Conservation (phyloP, 2,797 vertebrate genomes). For the Halcyon smyrnensis region DNA sequence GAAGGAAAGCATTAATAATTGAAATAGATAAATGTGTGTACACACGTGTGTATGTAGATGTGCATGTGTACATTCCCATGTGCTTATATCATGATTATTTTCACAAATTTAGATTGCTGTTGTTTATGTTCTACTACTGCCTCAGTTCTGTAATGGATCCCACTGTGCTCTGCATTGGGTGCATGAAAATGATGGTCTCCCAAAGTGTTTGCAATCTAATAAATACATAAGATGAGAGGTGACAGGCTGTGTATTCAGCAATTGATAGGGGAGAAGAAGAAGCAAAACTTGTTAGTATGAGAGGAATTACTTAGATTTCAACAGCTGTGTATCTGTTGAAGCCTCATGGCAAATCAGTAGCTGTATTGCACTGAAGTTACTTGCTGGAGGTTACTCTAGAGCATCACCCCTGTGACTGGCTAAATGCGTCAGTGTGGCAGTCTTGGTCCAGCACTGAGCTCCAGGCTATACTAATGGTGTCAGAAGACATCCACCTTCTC, state of each 20-base stretch:
- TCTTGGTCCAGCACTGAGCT: not conserved
- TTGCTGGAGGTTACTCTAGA: not conserved
- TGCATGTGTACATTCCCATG: not conserved
- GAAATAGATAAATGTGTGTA: not conserved
- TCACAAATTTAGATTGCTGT: not conserved
- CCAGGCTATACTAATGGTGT: not conserved
- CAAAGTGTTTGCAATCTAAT: not conserved
- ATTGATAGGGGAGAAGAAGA: not conserved
- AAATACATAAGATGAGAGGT: not conserved
- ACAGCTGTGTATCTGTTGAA: not conserved
- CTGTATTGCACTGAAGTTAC: not conserved
- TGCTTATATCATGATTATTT: not conserved
- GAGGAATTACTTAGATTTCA: not conserved
- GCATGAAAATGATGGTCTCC: not conserved
- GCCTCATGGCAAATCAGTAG: not conserved
- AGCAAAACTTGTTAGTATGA: not conserved
- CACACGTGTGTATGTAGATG: not conserved
- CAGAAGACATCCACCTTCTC: not conserved
- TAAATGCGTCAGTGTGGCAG: not conserved
- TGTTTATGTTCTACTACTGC: not conserved
- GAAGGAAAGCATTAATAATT: not conserved
- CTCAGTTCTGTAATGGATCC: not conserved
- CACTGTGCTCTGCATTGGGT: not conserved
- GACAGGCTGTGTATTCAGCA: not conserved
- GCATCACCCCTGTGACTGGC: fast-evolving